phyloP scores from a whole-genome alignment of 2,797 vertebrate species.

The Anomalospiza imberbis region DNA sequence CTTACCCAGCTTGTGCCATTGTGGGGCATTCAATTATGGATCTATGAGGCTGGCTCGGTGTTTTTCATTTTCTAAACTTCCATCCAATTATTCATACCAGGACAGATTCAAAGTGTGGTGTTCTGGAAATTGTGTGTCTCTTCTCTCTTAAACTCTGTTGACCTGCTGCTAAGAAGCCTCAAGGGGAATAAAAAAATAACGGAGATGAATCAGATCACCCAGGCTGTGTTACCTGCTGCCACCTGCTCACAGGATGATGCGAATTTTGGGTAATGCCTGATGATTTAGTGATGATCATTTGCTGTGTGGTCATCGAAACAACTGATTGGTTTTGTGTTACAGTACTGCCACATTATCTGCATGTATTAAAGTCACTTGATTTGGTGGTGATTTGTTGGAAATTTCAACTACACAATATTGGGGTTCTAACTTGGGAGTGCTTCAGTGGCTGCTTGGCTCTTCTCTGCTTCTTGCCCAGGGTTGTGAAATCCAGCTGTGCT shows the following conservation, averaged over 20 bases:
- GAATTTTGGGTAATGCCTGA: background rate
- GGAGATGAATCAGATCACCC: background rate
- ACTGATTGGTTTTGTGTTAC: background rate
- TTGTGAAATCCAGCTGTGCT: background rate
- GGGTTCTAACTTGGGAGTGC: background rate
- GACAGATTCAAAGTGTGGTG: constrained; percentile 5
- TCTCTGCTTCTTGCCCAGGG: background rate
- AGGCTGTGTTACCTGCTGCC: background rate
- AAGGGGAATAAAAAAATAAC: background rate
- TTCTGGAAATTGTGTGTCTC: constrained; percentile 42
- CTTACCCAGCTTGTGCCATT: background rate
- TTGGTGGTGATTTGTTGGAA: background rate
- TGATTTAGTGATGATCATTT: background rate
- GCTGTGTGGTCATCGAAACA: background rate
- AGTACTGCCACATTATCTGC: fast-evolving
- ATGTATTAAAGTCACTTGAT: background rate
- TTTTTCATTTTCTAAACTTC: constrained; percentile 65
- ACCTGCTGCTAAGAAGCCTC: background rate
- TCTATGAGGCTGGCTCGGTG: constrained; percentile 12
- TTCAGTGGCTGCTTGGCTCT: background rate
- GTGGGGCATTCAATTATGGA: constrained; percentile 7
- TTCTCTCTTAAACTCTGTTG: constrained; percentile 1
- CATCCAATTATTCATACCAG: constrained; percentile 52
- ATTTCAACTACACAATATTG: fast-evolving
- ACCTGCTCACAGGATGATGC: background rate